phyloP scores from a whole-genome alignment of 2,888 invertebrate genomes.

The Eilema depressum region DNA sequence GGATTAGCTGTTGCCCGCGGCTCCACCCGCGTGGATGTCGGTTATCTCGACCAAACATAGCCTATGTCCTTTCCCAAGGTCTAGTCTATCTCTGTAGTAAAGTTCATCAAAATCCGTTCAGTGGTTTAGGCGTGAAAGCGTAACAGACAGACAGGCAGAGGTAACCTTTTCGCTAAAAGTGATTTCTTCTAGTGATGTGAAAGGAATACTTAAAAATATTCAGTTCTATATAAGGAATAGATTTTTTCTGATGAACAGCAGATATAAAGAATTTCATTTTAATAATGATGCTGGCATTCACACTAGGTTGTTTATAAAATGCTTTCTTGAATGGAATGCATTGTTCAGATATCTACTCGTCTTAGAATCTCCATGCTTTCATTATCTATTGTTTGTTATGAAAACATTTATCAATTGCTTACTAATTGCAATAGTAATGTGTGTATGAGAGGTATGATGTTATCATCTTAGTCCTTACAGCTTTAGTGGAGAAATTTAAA shows the following conservation, averaged over 20 bases:
- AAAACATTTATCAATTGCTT: slow-evolving; percentile 15
- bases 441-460: neutral
- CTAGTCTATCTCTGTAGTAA: no score
- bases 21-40: no score
- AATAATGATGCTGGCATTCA: slow-evolving; percentile 14
- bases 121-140: no score
- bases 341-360: slow-evolving; percentile 40
- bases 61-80: no score
- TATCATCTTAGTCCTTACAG: slow-evolving; percentile 2
- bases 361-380: slow-evolving; percentile 30
- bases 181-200: slow-evolving; percentile 2
- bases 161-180: neutral
- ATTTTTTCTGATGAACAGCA: neutral
- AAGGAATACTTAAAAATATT: neutral
- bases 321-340: slow-evolving; percentile 18
- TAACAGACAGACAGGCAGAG: no score
- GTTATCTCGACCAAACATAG: no score
- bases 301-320: slow-evolving; percentile 20
- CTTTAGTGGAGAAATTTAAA: no score
- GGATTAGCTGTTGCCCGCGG: no score
- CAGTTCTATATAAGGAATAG: neutral
- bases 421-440: neutral
- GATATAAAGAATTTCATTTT: neutral
- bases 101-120: no score
- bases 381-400: slow-evolving; percentile 25